These are phyloP conservation scores for Trachelus iudaicus DNA, from an alignment of 2,888 invertebrate species.

Conservation along the genomic window DNA sequence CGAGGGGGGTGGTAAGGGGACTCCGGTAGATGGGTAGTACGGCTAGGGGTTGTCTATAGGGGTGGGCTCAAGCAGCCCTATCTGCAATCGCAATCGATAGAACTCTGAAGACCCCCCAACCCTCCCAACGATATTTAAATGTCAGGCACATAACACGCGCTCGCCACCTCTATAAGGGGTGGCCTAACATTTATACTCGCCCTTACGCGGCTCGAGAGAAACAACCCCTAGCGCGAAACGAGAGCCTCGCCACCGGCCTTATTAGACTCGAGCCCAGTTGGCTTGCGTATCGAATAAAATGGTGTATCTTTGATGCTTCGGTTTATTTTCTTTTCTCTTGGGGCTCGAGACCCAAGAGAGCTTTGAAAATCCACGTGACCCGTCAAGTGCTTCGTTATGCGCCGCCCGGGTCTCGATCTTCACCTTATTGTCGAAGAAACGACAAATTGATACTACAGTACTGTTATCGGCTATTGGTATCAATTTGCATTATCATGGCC, in stretches of 20 bases:
- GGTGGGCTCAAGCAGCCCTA: conserved; percentile 25
- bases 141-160: conserved; percentile 60
- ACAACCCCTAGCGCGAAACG: conserved; percentile 20
- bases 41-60: not conserved
- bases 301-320: conserved; percentile 22
- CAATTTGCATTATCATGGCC: no score
- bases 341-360: not conserved
- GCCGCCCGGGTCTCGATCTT: not conserved
- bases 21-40: not conserved
- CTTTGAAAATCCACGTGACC: not conserved
- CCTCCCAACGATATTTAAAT: conserved; percentile 61
- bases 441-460: not conserved
- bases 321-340: not conserved
- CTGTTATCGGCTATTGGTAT: not conserved
- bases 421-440: not conserved
- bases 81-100: conserved; percentile 55
- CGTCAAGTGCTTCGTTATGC: not conserved
- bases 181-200: conserved; percentile 50
- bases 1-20: not conserved
- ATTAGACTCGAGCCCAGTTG: conserved; percentile 56
- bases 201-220: conserved; percentile 23
- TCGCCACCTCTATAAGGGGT: conserved; percentile 43
- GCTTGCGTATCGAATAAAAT: conserved; percentile 50
- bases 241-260: conserved; percentile 39
- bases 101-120: conserved; percentile 21